Percentiles rank a stretch among this genome's conserved stretches.
These are phyloP conservation scores for Ptychochromis oligacanthus DNA, from an alignment of 2,113 vertebrate species.

Conservation along the genomic window DNA sequence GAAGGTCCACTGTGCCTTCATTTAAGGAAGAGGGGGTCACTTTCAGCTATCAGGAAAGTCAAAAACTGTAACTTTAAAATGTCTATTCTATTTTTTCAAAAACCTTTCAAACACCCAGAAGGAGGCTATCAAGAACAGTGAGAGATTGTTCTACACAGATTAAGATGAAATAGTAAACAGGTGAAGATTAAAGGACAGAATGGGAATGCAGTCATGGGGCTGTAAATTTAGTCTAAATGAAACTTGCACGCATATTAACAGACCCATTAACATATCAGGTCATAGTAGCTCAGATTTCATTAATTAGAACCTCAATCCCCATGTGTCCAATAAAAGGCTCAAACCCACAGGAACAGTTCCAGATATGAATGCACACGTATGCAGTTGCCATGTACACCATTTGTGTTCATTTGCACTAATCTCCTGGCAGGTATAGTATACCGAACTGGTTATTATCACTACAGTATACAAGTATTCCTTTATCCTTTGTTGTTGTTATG, in stretches of 20 bases:
- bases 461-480: background rate
- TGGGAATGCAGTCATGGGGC: background rate
- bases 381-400: background rate
- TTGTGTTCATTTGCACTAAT: slow-evolving; percentile 2
- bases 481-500: background rate
- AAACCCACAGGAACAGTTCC: background rate
- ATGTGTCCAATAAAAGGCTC: slow-evolving; percentile 59
- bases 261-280: slow-evolving; percentile 33
- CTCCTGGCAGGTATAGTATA: background rate
- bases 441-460: background rate
- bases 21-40: background rate
- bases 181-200: background rate
- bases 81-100: background rate
- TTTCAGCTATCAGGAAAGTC: background rate
- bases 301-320: slow-evolving; percentile 54
- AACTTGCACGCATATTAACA: slow-evolving; percentile 3
- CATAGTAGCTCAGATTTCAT: slow-evolving; percentile 9
- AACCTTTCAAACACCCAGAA: background rate
- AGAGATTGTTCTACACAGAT: background rate
- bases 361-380: background rate
- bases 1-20: too few relatives aligned
- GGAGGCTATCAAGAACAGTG: background rate
- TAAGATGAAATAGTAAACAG: background rate
- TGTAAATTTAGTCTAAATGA: slow-evolving; percentile 4
- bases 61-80: background rate